Evolutionary conservation across 2,888 invertebrate genomes (phyloP).

Genomic region (Sarcophaga rosellei): DNA sequence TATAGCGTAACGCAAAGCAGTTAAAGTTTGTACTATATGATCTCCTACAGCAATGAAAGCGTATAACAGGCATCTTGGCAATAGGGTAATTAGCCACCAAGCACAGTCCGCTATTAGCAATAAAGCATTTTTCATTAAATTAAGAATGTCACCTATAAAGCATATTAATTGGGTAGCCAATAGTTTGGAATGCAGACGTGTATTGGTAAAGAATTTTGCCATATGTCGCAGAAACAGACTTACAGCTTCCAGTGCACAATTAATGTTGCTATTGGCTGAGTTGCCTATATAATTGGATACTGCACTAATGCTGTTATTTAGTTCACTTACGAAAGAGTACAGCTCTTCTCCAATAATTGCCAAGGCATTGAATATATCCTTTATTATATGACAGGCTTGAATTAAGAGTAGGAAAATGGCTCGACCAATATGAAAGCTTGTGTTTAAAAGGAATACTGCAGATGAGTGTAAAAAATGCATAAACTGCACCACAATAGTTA

Average conservation of each 20-base stretch:
- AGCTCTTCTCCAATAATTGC: slow-evolving; percentile 70
- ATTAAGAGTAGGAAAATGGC: slow-evolving; percentile 64
- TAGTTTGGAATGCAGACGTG: slow-evolving; percentile 68
- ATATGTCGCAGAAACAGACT: slow-evolving; percentile 64
- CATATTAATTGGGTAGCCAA: slow-evolving; percentile 67
- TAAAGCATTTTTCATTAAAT: slow-evolving; percentile 64
- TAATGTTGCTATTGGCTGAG: slow-evolving; percentile 68
- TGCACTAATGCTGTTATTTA: slow-evolving; percentile 62
- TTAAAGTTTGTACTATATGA: slow-evolving; percentile 63
- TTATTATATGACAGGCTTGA: slow-evolving; percentile 57
- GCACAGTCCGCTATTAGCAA: slow-evolving; percentile 70
- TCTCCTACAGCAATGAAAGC: slow-evolving; percentile 65
- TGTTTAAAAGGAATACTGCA: slow-evolving; percentile 49
- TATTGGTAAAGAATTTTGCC: slow-evolving; percentile 66
- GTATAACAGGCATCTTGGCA: slow-evolving; percentile 64
- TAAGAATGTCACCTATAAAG: slow-evolving; percentile 57
- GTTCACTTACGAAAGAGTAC: slow-evolving; percentile 68
- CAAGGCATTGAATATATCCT: slow-evolving; percentile 59
- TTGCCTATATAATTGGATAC: slow-evolving; percentile 62
- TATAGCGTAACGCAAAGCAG: slow-evolving; percentile 55
- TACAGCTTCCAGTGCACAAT: slow-evolving; percentile 62
- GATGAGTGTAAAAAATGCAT: slow-evolving; percentile 54
- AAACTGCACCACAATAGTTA: slow-evolving; percentile 46
- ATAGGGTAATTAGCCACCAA: slow-evolving; percentile 69
- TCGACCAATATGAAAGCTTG: slow-evolving; percentile 70